phyloP scores from a whole-genome alignment of 1,140 invertebrate genomes.

The Chlorops oryzae region DNA sequence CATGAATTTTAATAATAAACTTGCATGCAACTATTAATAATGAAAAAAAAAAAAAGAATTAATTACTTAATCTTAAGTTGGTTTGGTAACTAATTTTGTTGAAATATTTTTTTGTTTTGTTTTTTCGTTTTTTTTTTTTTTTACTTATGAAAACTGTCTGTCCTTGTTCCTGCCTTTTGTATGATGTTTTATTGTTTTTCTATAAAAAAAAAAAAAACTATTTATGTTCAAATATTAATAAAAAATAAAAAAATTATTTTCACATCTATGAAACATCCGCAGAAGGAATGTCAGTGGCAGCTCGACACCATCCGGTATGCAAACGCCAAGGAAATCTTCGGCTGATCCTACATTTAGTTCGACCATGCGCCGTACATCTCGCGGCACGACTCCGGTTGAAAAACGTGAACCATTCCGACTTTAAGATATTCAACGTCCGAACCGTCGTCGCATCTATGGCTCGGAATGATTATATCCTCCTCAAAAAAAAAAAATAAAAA shows the following conservation, averaged over 20 bases:
- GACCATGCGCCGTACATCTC: conserved; percentile 46
- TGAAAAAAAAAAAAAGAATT: conserved; percentile 8
- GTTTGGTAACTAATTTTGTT: not conserved
- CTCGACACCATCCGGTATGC: conserved; percentile 45
- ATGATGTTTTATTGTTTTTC: conserved; percentile 1
- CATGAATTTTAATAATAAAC: too few relatives aligned
- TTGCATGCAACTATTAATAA: too few relatives aligned
- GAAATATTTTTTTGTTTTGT: not conserved
- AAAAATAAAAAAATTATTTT: not conserved
- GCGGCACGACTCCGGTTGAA: conserved; percentile 55
- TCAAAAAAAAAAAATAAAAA: not conserved
- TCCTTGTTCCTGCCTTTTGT: not conserved
- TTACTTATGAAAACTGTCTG: not conserved
- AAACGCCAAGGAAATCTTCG: conserved; percentile 45
- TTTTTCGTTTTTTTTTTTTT: not conserved
- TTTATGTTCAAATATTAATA: not conserved
- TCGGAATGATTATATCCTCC: not conserved
- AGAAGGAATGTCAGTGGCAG: conserved; percentile 45
- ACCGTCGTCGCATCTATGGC: not conserved
- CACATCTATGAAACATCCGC: not conserved
- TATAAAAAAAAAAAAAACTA: not conserved
- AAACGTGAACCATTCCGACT: conserved; percentile 61
- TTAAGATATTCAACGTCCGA: conserved; percentile 39
- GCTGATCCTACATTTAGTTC: conserved; percentile 43
- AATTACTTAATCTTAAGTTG: not conserved